Conservation (phyloP, 2,888 invertebrate species). For the Chrysolina haemoptera region DNA sequence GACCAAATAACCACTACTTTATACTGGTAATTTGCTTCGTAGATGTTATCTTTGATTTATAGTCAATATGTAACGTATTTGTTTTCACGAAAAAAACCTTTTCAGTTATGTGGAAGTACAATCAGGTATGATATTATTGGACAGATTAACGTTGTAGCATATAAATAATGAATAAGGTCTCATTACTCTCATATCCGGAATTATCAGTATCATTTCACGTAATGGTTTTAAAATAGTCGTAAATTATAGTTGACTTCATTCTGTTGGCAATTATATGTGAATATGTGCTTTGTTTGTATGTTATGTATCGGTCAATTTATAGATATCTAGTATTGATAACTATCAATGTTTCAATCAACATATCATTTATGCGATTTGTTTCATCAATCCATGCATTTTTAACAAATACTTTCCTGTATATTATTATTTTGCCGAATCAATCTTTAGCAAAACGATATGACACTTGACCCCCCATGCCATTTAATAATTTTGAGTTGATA, state of each 20-base stretch:
- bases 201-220: slow-evolving; percentile 29
- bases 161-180: slow-evolving; percentile 38
- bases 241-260: slow-evolving; percentile 32
- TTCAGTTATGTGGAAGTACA: slow-evolving; percentile 36
- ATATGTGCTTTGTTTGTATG: neutral
- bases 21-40: slow-evolving; percentile 62
- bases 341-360: neutral
- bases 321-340: neutral
- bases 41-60: slow-evolving; percentile 67
- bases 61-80: slow-evolving; percentile 63
- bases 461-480: too few species aligned
- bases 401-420: too few species aligned
- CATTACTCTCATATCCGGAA: slow-evolving; percentile 30
- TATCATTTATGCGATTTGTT: too few species aligned
- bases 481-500: too few species aligned
- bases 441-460: too few species aligned
- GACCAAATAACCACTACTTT: slow-evolving; percentile 52
- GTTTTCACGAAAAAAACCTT: slow-evolving; percentile 43
- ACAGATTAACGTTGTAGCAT: slow-evolving; percentile 31
- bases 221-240: slow-evolving; percentile 41
- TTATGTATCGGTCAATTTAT: neutral
- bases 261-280: neutral
- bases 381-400: too few species aligned
- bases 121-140: slow-evolving; percentile 39
- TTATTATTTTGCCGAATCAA: too few species aligned